Base-by-base conservation (phyloP, 2,888 invertebrate species). In the Drosophila mimetica region DNA sequence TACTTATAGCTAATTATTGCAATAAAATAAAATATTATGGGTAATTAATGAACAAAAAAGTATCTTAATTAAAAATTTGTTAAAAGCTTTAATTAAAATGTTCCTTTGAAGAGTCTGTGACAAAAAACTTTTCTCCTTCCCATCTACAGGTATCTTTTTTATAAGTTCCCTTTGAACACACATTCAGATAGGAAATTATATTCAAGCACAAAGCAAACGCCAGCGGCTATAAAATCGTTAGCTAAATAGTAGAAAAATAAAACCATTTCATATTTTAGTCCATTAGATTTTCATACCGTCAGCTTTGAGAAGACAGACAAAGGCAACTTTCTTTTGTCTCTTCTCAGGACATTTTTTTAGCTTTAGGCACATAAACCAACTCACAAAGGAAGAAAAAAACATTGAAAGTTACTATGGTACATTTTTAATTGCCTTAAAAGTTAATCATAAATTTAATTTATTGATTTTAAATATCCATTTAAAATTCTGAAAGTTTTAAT, bases 231-330 rank as follows among this genome's bases (percentile, higher is more conserved):
- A 61, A 74, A 69, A 53, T 69, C 53, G 81, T 44, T 54, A 63
- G 48, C 51, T 70, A 42, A 53, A 20, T 7, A 30, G 18, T 28
- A 13, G 50, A n/a, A 41, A 67, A 76, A 14, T 41, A 67, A 76
- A 76, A 75, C 75, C 67, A 76, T 66, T 79, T 72, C 66, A 71
- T 54, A 69, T 76, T 76, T 76, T 66, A 76, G 76, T 79, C 81
- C 79, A 82, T 76, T 81, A 54, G 65, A 53, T 54, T 59, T 58
- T 48, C 53, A 41, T 41, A 44, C 46, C 41, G n/a, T 13, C 30
- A 41, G 36, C 22, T 9, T n/a, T 51, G 16, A 20, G 18, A 30
- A 20, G 20, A 14, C 20, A 66, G 44, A 51, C 46, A 28, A 48
- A 52, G 51, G 48, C 71, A 53, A 50, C 32, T 57, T 34, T 47